Evolutionary conservation across 2,113 vertebrate genomes (phyloP), one percentile per base, ranked within the genome.

Genomic region (Pandion haliaetus): DNA sequence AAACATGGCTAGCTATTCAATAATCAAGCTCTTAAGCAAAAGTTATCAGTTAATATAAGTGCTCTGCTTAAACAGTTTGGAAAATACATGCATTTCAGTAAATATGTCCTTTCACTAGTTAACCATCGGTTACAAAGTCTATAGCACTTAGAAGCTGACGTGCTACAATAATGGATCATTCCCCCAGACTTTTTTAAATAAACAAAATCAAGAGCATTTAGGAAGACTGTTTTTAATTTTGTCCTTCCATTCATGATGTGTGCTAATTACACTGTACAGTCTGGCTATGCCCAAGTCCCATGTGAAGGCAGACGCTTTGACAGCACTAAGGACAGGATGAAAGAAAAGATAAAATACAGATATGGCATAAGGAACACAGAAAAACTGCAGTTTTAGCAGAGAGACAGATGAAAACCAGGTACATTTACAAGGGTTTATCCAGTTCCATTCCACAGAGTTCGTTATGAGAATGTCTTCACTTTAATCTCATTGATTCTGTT

Each of bases 321-420:
- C 92, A 86, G 90, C 42, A 83, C 67, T 83, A 63, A 71, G 69
- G 94, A 90, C 88, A 91, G 58, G 81, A 95, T 4, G 0, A 87
- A 96, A 93, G 49, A 21, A 91, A 89, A 93, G 82, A 77, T 86
- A 82, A 95, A 93, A 89, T 89, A 93, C 91, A 94, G 44, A 84
- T 61, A 91, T 26, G 62, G 70, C 62, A 94, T 9, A 0, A 95
- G 18, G 45, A 94, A 95, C 89, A 96, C 82, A 93, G 77, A 38
- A 90, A 87, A 86, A 52, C 36, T 66, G 58, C 69, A 42, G 23
- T 58, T 89, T 84, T 69, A 77, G 93, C 57, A 82, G 65, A 78
- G 67, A 92, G 50, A 93, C 83, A 72, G 67, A 82, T 54, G 84
- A 82, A 95, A 89, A 87, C 61, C 66, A 55, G 66, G 36, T 87